These are phyloP conservation scores for Trachelus troglodyta DNA, from an alignment of 2,888 invertebrate species.

Conservation along the genomic window DNA sequence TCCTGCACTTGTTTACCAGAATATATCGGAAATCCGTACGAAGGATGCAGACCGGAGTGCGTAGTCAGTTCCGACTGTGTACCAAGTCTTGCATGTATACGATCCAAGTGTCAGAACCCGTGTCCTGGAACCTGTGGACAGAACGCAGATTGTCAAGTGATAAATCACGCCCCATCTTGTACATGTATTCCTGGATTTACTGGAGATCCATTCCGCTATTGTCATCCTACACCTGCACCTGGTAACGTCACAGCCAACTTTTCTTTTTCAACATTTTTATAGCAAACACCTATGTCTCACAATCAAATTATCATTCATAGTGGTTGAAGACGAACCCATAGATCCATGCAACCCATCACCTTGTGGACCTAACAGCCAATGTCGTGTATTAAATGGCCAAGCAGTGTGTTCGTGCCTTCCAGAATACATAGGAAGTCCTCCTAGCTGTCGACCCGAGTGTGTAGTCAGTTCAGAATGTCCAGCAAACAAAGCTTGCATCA, in stretches of 20 bases:
- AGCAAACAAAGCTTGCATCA: constrained; percentile 71
- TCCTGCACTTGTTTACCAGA: constrained; percentile 67
- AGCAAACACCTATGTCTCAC: background rate
- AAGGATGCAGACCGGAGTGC: constrained; percentile 68
- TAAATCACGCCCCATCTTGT: constrained; percentile 76
- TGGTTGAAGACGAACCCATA: constrained; percentile 59
- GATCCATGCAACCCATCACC: constrained; percentile 60
- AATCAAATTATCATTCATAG: constrained; percentile 33
- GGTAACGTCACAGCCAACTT: background rate
- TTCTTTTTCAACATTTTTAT: constrained; percentile 6
- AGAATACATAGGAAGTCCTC: constrained; percentile 81
- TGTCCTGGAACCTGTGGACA: constrained; percentile 82
- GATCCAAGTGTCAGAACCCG: constrained; percentile 76
- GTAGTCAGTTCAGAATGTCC: constrained; percentile 65
- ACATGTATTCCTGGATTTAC: constrained; percentile 71
- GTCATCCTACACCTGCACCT: constrained; percentile 55
- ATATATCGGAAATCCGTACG: constrained; percentile 67
- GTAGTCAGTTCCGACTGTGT: constrained; percentile 68
- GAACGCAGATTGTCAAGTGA: constrained; percentile 74
- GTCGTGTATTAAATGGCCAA: constrained; percentile 70
- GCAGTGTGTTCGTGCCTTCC: constrained; percentile 84
- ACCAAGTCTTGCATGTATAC: constrained; percentile 70
- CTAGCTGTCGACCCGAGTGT: constrained; percentile 68
- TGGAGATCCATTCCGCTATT: constrained; percentile 74
- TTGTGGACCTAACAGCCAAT: constrained; percentile 66